Evolutionary conservation across 2,797 vertebrate species (phyloP).

Genomic region (Synaphobranchus kaupii): DNA sequence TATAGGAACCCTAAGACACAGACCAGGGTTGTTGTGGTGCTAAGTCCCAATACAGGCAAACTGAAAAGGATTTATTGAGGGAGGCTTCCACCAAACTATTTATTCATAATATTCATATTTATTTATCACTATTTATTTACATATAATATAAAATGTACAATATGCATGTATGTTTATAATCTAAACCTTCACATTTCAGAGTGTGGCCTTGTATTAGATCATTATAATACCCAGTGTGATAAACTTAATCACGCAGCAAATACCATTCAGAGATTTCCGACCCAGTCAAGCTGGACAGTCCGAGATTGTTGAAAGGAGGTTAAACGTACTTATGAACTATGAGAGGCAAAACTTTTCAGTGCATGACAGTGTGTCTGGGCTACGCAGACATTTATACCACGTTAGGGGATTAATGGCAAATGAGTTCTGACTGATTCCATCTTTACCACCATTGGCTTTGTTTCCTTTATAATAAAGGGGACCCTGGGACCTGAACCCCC

Average conservation of each 20-base stretch:
- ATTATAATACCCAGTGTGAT: background rate
- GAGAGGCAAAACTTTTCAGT: background rate
- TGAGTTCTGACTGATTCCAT: background rate
- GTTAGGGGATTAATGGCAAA: background rate
- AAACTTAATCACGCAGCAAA: background rate
- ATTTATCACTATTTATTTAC: too few relatives aligned
- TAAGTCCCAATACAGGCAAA: background rate
- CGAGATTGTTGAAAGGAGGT: background rate
- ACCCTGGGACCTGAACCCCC: background rate
- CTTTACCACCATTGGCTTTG: background rate
- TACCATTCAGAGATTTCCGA: background rate
- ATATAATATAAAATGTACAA: too few relatives aligned
- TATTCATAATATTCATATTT: background rate
- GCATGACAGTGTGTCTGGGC: background rate
- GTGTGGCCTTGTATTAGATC: background rate
- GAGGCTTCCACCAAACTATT: background rate
- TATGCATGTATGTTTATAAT: too few relatives aligned
- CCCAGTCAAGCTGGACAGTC: background rate
- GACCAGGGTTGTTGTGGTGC: background rate
- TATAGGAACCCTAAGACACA: background rate
- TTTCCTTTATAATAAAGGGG: background rate
- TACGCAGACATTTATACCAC: background rate
- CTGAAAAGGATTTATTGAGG: background rate
- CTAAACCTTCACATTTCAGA: background rate
- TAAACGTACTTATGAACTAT: background rate